These are phyloP conservation scores for Ciconia boyciana DNA, from an alignment of 2,113 vertebrate species.

Conservation along the genomic window DNA sequence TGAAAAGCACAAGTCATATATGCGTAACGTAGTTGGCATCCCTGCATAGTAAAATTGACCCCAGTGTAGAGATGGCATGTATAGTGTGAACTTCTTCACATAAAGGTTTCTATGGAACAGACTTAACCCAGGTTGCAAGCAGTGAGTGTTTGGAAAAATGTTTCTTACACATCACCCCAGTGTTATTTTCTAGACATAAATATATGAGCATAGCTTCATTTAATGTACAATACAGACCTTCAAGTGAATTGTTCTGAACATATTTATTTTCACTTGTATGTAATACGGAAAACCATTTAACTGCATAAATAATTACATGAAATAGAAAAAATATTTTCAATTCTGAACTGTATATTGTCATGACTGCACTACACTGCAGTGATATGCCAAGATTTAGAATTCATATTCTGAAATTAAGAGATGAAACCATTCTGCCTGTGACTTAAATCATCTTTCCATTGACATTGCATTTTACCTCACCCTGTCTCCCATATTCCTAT, in stretches of 20 bases:
- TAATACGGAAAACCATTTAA: rapidly evolving
- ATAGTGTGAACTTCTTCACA: not conserved
- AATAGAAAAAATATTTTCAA: not conserved
- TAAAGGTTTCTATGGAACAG: not conserved
- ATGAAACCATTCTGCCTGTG: not conserved
- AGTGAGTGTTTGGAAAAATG: not conserved
- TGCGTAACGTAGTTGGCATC: not conserved
- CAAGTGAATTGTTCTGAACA: not conserved
- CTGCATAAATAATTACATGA: not conserved
- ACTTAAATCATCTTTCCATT: not conserved
- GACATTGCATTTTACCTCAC: not conserved
- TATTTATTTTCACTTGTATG: not conserved
- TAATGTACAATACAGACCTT: not conserved
- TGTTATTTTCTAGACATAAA: not conserved
- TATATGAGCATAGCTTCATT: not conserved
- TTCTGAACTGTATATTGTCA: not conserved
- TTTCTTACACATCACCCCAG: not conserved
- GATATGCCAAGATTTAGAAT: not conserved
- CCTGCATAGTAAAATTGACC: not conserved
- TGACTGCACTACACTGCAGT: not conserved
- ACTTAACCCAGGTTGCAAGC: not conserved
- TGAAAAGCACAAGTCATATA: not conserved
- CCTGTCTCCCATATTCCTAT: not conserved
- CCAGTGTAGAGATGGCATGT: not conserved
- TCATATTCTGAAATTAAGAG: not conserved